Conservation (phyloP, 2,888 invertebrate species). For the Chirona hameri region DNA sequence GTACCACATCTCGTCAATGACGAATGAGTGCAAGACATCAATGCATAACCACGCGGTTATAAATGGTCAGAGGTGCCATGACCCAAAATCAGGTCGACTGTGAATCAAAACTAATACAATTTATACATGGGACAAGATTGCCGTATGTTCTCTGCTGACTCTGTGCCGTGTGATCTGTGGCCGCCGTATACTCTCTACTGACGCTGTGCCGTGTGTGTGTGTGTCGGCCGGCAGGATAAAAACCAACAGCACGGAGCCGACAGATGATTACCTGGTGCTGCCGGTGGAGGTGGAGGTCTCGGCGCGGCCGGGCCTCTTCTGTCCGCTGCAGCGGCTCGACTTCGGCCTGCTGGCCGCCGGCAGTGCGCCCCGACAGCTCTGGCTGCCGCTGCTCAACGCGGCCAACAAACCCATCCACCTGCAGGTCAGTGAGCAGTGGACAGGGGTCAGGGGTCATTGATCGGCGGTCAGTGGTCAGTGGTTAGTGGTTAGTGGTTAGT, state of each 20-base stretch:
- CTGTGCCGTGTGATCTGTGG: too few species aligned
- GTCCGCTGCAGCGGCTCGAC: constrained; percentile 71
- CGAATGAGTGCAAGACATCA: too few species aligned
- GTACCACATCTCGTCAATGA: too few species aligned
- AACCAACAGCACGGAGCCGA: constrained; percentile 58
- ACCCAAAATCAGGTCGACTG: too few species aligned
- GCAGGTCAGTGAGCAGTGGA: constrained; percentile 49
- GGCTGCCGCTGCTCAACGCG: constrained; percentile 64
- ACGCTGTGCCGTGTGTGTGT: too few species aligned
- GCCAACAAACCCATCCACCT: constrained; percentile 64
- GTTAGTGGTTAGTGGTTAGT: too few species aligned
- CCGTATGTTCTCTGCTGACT: too few species aligned
- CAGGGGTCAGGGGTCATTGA: background rate
- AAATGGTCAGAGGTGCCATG: too few species aligned
- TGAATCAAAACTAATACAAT: too few species aligned
- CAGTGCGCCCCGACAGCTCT: constrained; percentile 61
- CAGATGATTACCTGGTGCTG: constrained; percentile 63
- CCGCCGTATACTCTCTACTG: too few species aligned
- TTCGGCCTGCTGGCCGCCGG: constrained; percentile 75
- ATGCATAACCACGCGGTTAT: too few species aligned
- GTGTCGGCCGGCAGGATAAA: constrained; percentile 55
- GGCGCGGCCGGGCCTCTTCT: constrained; percentile 66
- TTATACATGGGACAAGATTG: too few species aligned
- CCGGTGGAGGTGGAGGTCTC: constrained; percentile 80
- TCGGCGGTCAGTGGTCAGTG: background rate